Evolutionary conservation across 2,888 invertebrate species (phyloP).

Genomic region (Tillus elongatus): DNA sequence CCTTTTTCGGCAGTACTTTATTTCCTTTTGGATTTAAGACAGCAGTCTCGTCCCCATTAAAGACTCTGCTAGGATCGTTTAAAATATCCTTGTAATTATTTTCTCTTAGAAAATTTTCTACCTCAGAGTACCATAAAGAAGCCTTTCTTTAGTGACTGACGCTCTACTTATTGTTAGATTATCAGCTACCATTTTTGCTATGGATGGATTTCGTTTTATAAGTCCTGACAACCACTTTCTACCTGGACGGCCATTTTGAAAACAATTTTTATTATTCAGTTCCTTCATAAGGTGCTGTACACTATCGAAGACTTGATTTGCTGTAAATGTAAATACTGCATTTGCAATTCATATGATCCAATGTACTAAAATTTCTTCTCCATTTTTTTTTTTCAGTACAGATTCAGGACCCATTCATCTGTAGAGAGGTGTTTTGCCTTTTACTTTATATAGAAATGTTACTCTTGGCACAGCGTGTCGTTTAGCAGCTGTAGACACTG

Average conservation of each 20-base stretch:
- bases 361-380: no score
- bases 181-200: conserved; percentile 28
- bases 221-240: conserved; percentile 25
- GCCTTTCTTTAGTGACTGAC: background rate
- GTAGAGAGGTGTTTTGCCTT: conserved; percentile 15
- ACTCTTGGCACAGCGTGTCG: conserved; percentile 21
- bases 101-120: background rate
- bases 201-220: conserved; percentile 9
- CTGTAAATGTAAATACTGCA: no score
- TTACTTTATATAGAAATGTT: conserved; percentile 16
- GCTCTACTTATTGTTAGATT: conserved; percentile 12
- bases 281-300: no score
- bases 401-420: conserved; percentile 12
- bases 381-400: conserved; percentile 16
- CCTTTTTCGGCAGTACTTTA: no score
- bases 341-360: no score
- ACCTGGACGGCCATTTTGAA: no score
- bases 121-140: background rate
- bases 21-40: no score
- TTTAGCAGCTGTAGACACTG: conserved; percentile 17
- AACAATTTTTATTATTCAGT: no score
- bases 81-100: conserved; percentile 5
- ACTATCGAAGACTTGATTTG: no score
- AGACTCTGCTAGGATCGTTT: conserved; percentile 6
- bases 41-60: no score